phyloP scores from a whole-genome alignment of 2,888 invertebrate species.

The Tenthredo amoena region DNA sequence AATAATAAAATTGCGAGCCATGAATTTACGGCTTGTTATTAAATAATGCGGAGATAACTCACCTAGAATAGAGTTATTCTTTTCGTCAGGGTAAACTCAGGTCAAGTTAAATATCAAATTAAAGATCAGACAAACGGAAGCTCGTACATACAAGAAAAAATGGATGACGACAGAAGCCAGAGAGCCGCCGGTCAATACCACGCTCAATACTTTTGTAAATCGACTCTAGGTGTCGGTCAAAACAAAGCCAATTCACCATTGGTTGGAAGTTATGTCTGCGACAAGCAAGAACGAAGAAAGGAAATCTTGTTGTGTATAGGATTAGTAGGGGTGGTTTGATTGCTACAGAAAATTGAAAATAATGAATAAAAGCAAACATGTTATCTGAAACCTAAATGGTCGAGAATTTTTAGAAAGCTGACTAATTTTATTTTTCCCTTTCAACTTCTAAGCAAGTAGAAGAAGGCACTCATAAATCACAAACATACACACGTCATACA shows the following conservation, averaged over 20 bases:
- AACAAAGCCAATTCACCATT: neutral
- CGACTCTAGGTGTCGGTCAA: neutral
- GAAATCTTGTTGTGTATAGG: neutral
- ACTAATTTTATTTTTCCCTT: neutral
- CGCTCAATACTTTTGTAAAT: constrained; percentile 1
- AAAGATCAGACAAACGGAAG: constrained; percentile 7
- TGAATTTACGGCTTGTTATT: neutral
- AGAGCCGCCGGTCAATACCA: constrained; percentile 13
- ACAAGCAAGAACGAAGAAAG: neutral
- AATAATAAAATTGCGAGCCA: neutral
- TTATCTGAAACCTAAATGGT: neutral
- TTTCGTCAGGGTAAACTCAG: constrained; percentile 5
- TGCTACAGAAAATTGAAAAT: neutral
- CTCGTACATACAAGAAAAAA: constrained; percentile 12
- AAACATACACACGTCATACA: neutral
- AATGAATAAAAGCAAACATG: neutral
- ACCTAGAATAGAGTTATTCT: neutral
- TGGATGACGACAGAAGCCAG: constrained; percentile 18
- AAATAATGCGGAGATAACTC: neutral
- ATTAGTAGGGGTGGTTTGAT: neutral
- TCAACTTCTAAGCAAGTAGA: neutral
- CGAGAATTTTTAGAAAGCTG: neutral
- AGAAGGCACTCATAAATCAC: neutral
- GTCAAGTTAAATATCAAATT: constrained; percentile 29
- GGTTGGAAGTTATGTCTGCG: neutral